Conservation (phyloP, 2,888 invertebrate species). For the Amorpha juglandis region DNA sequence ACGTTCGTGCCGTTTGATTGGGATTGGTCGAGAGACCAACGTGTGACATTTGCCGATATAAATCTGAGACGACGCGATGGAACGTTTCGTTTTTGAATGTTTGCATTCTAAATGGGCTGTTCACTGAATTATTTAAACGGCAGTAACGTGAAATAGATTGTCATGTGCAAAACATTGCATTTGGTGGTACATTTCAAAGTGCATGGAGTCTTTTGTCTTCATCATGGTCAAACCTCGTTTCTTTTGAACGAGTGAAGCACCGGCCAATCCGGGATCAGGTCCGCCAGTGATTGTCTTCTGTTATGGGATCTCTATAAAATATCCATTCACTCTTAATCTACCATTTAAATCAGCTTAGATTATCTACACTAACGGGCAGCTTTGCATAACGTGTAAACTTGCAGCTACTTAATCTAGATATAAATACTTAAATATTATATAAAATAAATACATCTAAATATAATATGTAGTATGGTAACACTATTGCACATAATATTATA, state of each 20-base stretch:
- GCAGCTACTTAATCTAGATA: slow-evolving; percentile 12
- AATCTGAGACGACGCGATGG: too few relatives aligned
- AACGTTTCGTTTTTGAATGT: too few relatives aligned
- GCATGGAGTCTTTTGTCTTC: slow-evolving; percentile 74
- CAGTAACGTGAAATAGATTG: slow-evolving; percentile 51
- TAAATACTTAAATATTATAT: slow-evolving; percentile 3
- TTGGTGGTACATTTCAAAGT: slow-evolving; percentile 75
- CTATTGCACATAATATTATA: slow-evolving; percentile 22
- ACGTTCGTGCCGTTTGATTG: too few relatives aligned
- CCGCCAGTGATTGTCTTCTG: slow-evolving; percentile 95
- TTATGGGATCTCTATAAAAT: slow-evolving; percentile 82
- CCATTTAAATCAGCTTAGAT: slow-evolving; percentile 12
- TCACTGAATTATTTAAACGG: slow-evolving; percentile 57
- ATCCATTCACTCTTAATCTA: slow-evolving; percentile 69
- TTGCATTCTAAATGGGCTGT: too few relatives aligned
- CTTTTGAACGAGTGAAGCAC: slow-evolving; percentile 92
- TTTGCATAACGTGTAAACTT: background rate
- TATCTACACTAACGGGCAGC: background rate
- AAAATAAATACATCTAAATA: slow-evolving; percentile 13
- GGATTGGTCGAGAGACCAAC: too few relatives aligned
- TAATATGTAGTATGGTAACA: slow-evolving; percentile 13
- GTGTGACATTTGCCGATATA: too few relatives aligned
- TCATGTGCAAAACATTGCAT: slow-evolving; percentile 68
- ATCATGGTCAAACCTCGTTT: slow-evolving; percentile 91
- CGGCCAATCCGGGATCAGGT: slow-evolving; percentile 98